Base-by-base conservation (phyloP, 2,888 invertebrate genomes). In the Macaria notata region DNA sequence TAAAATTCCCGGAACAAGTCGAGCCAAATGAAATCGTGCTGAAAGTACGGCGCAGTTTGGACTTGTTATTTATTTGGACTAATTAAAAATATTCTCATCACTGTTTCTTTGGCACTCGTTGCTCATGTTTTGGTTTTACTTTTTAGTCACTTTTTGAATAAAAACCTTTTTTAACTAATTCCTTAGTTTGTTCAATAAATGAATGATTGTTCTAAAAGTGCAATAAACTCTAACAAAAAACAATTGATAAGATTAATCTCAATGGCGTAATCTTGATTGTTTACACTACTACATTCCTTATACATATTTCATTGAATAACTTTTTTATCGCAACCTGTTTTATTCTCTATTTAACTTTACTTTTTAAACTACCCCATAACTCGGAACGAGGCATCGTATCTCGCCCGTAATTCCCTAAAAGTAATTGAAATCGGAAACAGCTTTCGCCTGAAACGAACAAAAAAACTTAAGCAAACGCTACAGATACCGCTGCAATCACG, bases 1-100 rank as follows among this genome's bases (percentile, higher is more conserved):
- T 80, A 81, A 59, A 82, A 81, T 78, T 80, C 78, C 65, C 70
- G 56, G 72, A 75, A 73, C 77, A 78, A 73, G 75, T 75, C 70
- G 45, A 59, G 70, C 65, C 63, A 63, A 66, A 73, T 70, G 72
- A 73, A 73, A 74, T 76, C 76, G 78, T 76, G 79, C 69, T 69
- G 70, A 73, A 74, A 73, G 63, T 70, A 52, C 45, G 54, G 33
- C 39, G 31, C 51, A 51, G 59, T 61, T 59, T 56, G 43, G 0
- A 8, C 38, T 65, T 61, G 61, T 62, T 67, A 58, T 64, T 64
- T 65, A 70, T 65, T 72, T 49, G 30, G 38, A 41, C 9, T 30
- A 57, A 60, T 59, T 31, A 5, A 59, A 61, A 59, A 56, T 48
- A 55, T 54, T 46, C n/a, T 46, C 36, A 54, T 30, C 45, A 31